Evolutionary conservation across 37 sponge, comb jelly and placozoan genomes (phyloP), one percentile per base, ranked within the genome.

Genomic region (Axinella damicornis): DNA sequence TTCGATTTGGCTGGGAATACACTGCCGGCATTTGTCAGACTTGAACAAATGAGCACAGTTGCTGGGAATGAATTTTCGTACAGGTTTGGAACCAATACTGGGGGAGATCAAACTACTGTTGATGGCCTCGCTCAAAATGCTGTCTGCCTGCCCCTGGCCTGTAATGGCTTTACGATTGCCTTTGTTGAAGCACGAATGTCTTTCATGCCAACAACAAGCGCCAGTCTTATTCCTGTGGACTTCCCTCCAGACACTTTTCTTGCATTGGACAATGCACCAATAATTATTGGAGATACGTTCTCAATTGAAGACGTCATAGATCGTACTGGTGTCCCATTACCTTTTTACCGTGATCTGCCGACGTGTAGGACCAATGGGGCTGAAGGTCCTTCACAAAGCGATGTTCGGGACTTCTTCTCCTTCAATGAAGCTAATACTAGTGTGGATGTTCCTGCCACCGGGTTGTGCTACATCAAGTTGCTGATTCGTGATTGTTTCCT

Each of bases 391-490:
- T n/a, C n/a, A n/a, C n/a, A n/a, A n/a, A 15, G 17, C 18, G 15
- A 15, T 19, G 17, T 22, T 31, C 17, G 53, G 14, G 80, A 41
- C 40, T 79, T 24, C 53, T 79, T 79, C 31, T 16, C 30, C 13
- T 79, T 79, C 67, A 6, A 17, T 22, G 28, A 56, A 9, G 53
- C 64, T 19, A 27, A 2, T 5, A n/a, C n/a, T n/a, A n/a, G n/a
- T n/a, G n/a, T n/a, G n/a, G n/a, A n/a, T n/a, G n/a, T n/a, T n/a
- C n/a, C n/a, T n/a, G n/a, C n/a, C n/a, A n/a, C n/a, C n/a, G n/a
- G n/a, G n/a, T n/a, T n/a, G n/a, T 79, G 80, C 32, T 79, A 22
- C 65, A 41, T 64, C 67, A 79, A 66, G 41, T 15, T 79, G 1
- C 80, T 65, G 31, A 66, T 79, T 55, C 5, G 24, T 11, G 67